Evolutionary conservation across 2,113 vertebrate genomes (phyloP), one percentile per base, ranked within the genome.

Genomic region (Salvelinus fontinalis): DNA sequence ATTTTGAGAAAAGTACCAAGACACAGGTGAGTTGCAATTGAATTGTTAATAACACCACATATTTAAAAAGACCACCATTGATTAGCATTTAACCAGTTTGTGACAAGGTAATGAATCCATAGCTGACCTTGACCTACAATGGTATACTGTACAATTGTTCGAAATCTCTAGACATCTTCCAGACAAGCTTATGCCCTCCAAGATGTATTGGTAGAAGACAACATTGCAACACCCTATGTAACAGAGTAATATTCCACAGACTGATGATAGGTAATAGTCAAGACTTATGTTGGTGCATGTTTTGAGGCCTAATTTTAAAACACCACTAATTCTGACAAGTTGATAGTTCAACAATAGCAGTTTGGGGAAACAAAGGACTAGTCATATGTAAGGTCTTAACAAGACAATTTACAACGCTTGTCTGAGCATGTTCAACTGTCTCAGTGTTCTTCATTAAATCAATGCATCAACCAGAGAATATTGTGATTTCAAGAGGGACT

Each of bases 131-230:
- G n/a, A 62, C n/a, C n/a, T 9, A 22, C 59, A 62, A 24, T n/a
- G 59, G 89, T 92, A 93, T 95, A 96, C 95, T 96, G 95, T 96
- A 98, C 96, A 98, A 92, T 95, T 95, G 93, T 94, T 94, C 94
- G 88, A 91, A 87, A 86, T 92, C 88, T 94, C 94, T 94, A 95
- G 90, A 93, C 90, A 94, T 92, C 88, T 93, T 94, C 85, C 80
- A 93, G 92, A 93, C 80, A 89, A 89, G 83, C 84, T 67, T 92
- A 1, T 0, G 85, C 76, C 76, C 77, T 79, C 69, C 72, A 76
- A 86, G 81, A 80, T 93, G 92, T 92, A 92, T 91, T 94, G 94
- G 93, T 95, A 92, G 87, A 94, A 92, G 93, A 92, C 91, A 90
- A 96, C 89, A 93, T 90, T 90, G 92, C 89, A 92, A 93, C 93